Percentiles rank a stretch among this genome's conserved stretches.
Evolutionary conservation across 2,888 invertebrate genomes (phyloP).

Genomic region (Noctuana brunneofusca): DNA sequence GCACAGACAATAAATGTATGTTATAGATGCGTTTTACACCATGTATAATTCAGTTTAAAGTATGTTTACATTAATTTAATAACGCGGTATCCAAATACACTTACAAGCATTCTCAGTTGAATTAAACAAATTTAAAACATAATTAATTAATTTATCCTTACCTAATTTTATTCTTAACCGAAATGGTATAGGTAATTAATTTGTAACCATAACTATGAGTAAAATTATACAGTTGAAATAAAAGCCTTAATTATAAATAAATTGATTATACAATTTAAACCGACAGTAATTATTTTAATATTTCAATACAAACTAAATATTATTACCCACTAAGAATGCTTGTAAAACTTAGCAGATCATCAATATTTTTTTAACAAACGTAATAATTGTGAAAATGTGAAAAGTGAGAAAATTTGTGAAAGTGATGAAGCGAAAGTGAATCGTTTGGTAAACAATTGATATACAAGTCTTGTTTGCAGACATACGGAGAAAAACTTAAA

Average conservation of each 20-base stretch:
- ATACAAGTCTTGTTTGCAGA: background rate
- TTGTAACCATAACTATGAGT: conserved; percentile 5
- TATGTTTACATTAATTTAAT: conserved; percentile 9
- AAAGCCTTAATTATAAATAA: background rate
- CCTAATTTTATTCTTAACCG: conserved; percentile 16
- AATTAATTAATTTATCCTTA: background rate
- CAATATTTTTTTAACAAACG: conserved; percentile 35
- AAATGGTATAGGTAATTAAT: conserved; percentile 11
- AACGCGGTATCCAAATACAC: conserved; percentile 8
- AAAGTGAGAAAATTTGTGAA: conserved; percentile 19
- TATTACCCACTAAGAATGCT: conserved; percentile 26
- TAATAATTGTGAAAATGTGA: conserved; percentile 20
- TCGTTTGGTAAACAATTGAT: conserved; percentile 20
- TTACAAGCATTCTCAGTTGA: conserved; percentile 26
- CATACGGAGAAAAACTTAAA: background rate
- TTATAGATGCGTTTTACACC: conserved; percentile 2
- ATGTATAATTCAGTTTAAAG: conserved; percentile 7
- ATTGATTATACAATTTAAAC: conserved; percentile 8
- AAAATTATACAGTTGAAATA: conserved; percentile 15
- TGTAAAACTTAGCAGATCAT: conserved; percentile 36
- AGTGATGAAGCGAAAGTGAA: conserved; percentile 15
- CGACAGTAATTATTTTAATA: background rate
- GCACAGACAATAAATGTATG: background rate
- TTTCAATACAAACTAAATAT: background rate
- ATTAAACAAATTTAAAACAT: background rate